Evolutionary conservation across 2,113 vertebrate species (phyloP).

Genomic region (Pelusios castaneus): DNA sequence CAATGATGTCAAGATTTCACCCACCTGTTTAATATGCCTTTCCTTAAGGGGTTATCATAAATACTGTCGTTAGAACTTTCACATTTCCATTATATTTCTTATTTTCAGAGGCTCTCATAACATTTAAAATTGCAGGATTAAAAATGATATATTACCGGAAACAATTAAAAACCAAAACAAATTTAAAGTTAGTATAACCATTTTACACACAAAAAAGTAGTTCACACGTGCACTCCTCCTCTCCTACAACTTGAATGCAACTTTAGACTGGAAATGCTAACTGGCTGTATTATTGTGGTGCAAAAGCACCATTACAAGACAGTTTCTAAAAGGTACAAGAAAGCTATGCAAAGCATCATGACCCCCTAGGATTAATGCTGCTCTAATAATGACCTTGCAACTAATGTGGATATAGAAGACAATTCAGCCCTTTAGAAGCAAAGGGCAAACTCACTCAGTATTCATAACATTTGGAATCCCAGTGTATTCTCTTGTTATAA

Average conservation of each 20-base stretch:
- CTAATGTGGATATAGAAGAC: not conserved
- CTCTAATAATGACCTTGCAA: not conserved
- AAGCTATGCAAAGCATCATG: not conserved
- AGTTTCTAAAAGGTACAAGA: not conserved
- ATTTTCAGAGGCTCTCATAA: not conserved
- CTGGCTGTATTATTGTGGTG: not conserved
- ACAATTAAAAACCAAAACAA: not conserved
- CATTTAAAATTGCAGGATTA: not conserved
- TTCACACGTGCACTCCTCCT: not conserved
- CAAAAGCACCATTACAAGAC: not conserved
- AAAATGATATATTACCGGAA: not conserved
- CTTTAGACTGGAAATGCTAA: not conserved
- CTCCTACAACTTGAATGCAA: not conserved
- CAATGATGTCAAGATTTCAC: not conserved
- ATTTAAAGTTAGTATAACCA: not conserved
- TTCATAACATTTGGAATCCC: not conserved
- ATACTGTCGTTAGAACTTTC: not conserved
- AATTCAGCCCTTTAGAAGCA: not conserved
- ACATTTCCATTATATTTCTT: not conserved
- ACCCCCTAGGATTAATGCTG: not conserved
- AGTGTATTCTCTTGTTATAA: not conserved
- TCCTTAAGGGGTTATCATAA: not conserved
- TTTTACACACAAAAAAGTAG: not conserved
- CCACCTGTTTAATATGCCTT: not conserved
- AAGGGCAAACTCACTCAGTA: slow-evolving; percentile 11